Base-by-base conservation (phyloP, 2,113 vertebrate genomes). In the Oncorhynchus tshawytscha region DNA sequence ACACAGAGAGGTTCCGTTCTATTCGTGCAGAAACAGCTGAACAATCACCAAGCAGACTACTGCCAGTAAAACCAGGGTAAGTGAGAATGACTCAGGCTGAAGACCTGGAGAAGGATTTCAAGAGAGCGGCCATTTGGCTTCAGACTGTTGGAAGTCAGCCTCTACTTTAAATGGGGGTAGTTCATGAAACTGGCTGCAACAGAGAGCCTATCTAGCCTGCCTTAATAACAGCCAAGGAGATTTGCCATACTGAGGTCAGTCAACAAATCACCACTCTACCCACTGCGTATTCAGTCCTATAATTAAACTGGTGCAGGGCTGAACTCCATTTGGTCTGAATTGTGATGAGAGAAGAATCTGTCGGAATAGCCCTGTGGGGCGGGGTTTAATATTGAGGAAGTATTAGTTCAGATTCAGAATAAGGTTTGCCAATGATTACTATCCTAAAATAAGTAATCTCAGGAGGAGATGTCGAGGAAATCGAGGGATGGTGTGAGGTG, bases 121-220 rank as follows among this genome's bases (percentile, higher is more conserved):
- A 78, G 78, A 18, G 51, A 18, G 51, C 18, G 51, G 51, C 34
- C 34, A 39, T 39, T 9, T 39, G 8, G 34, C 34, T 39, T 39
- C 34, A 9, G 34, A 39, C 34, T 73, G 78, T 49, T 54, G 74
- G 72, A 51, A 51, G 76, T 27, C 2, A 0, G 72, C 75, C 13
- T 84, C 49, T 39, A 83, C 88, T 89, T 83, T 74, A 82, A 87
- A 89, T 85, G 84, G 88, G 87, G 85, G 54, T 5, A 72, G 74
- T 75, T 86, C 85, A 87, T 87, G 81, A 89, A 86, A 74, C 59
- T 81, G 71, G 73, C 25, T 48, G 65, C 75, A 5, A 76, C 18
- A 22, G 20, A 22, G 72, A 79, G 69, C 71, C 2, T 65, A 65
- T 81, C 78, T 78, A 77, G 79, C 77, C 70, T 54, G 70, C 49